These are phyloP conservation scores for Hipparchia sbordonii DNA, from an alignment of 2,888 invertebrate genomes.

Conservation along the genomic window DNA sequence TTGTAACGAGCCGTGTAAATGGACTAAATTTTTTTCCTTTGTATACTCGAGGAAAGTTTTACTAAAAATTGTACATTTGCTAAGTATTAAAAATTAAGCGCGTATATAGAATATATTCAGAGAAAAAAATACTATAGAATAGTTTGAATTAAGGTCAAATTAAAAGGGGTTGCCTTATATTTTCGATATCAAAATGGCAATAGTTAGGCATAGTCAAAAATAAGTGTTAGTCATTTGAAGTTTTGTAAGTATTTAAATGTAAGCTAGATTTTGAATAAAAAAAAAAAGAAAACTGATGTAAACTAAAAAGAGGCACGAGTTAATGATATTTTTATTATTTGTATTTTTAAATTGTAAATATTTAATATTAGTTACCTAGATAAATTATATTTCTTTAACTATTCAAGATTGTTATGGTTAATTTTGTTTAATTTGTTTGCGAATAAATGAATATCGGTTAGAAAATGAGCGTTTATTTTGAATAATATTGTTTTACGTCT, in stretches of 20 bases:
- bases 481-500: constrained; percentile 29
- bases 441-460: constrained; percentile 33
- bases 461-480: constrained; percentile 30
- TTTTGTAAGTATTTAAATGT: constrained; percentile 28
- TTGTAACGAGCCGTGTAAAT: no score
- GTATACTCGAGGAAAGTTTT: not conserved
- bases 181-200: constrained; percentile 44
- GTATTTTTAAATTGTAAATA: constrained; percentile 44
- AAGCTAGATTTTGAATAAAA: constrained; percentile 19
- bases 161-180: constrained; percentile 68
- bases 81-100: not conserved
- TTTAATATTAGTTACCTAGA: constrained; percentile 47
- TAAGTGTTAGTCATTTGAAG: constrained; percentile 33
- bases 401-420: constrained; percentile 43
- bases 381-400: constrained; percentile 48
- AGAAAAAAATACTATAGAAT: constrained; percentile 10
- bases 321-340: constrained; percentile 46
- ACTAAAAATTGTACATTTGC: not conserved
- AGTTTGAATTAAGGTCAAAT: constrained; percentile 48
- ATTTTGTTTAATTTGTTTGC: constrained; percentile 36
- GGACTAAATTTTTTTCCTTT: not conserved
- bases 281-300: constrained; percentile 25
- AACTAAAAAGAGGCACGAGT: constrained; percentile 36
- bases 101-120: constrained; percentile 5
- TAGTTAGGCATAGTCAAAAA: constrained; percentile 38